phyloP scores from a whole-genome alignment of 2,888 invertebrate genomes.

The Diplazon laetatorius region DNA sequence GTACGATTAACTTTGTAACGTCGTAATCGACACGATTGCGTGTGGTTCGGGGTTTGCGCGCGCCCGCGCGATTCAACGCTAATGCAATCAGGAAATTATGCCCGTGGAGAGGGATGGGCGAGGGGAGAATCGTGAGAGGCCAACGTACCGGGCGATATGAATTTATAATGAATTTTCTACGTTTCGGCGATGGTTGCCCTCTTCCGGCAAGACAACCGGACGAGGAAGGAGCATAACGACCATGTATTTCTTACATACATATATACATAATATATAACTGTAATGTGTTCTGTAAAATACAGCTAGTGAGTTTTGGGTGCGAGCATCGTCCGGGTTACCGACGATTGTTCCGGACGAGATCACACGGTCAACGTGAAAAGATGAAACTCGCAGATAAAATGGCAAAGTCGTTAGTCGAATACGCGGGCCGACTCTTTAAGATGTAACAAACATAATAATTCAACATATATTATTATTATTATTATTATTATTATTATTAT shows the following conservation, averaged over 20 bases:
- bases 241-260: not conserved
- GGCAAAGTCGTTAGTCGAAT: slow-evolving; percentile 47
- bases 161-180: slow-evolving; percentile 53
- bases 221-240: slow-evolving; percentile 27
- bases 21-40: slow-evolving; percentile 53
- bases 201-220: slow-evolving; percentile 43
- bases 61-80: slow-evolving; percentile 3
- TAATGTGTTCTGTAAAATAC: not conserved
- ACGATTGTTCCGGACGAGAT: slow-evolving; percentile 59
- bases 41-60: slow-evolving; percentile 13
- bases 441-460: too few relatives aligned
- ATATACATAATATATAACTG: slow-evolving; percentile 1
- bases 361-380: slow-evolving; percentile 32
- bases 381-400: slow-evolving; percentile 47
- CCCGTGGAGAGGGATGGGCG: not conserved
- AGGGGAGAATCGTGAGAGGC: not conserved
- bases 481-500: too few relatives aligned
- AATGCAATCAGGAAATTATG: slow-evolving; percentile 2
- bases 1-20: slow-evolving; percentile 47
- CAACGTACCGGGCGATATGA: slow-evolving; percentile 28
- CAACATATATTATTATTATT: too few relatives aligned
- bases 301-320: slow-evolving; percentile 35
- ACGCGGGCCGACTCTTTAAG: not conserved
- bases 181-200: slow-evolving; percentile 52
- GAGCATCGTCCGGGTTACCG: slow-evolving; percentile 37